These are phyloP conservation scores for Eriocheir sinensis DNA, from an alignment of 1,140 invertebrate species.

Conservation along the genomic window DNA sequence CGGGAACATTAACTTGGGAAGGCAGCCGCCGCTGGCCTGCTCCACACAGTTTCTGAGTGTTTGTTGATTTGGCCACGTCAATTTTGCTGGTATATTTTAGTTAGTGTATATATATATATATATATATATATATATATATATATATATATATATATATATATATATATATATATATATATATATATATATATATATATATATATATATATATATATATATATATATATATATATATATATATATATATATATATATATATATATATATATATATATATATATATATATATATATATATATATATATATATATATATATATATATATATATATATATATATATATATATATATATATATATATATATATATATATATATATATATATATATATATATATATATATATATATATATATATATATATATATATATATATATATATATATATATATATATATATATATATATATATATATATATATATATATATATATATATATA, in stretches of 20 bases:
- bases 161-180: constrained; percentile 35
- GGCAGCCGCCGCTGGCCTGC: too few species aligned
- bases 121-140: constrained; percentile 45
- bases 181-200: constrained; percentile 54
- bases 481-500: too few species aligned
- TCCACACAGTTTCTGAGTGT: too few species aligned
- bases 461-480: too few species aligned
- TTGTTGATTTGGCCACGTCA: too few species aligned
- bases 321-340: constrained; percentile 47
- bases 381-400: constrained; percentile 33
- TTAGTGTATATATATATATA: constrained; percentile 31
- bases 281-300: not conserved
- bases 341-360: constrained; percentile 61
- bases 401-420: not conserved
- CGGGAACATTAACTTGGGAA: too few species aligned
- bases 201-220: constrained; percentile 66
- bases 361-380: constrained; percentile 54
- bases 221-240: constrained; percentile 65
- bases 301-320: constrained; percentile 30
- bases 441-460: too few species aligned
- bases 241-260: constrained; percentile 57
- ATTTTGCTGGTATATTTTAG: too few species aligned
- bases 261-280: constrained; percentile 45
- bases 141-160: constrained; percentile 45
- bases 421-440: not conserved